Percentiles rank a stretch among this genome's conserved stretches.
Evolutionary conservation across 2,888 invertebrate species (phyloP).

Genomic region (Cataglyphis rosenhaueri): DNA sequence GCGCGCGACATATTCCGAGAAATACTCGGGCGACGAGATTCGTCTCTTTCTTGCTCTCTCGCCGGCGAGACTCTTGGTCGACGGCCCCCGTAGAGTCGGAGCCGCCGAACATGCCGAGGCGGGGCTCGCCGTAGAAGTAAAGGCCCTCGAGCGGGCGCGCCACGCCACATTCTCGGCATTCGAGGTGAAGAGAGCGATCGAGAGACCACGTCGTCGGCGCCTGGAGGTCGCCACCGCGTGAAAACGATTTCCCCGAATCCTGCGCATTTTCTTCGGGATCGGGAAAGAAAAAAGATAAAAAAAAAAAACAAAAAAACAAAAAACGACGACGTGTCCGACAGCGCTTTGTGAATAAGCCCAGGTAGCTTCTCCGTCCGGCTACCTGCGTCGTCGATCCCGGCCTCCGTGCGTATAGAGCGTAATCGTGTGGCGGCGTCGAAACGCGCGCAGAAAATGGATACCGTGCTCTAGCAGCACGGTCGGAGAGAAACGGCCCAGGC

Average conservation of each 20-base stretch:
- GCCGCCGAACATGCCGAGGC: conserved; percentile 71
- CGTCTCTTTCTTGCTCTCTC: conserved; percentile 71
- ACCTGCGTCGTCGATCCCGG: conserved; percentile 27
- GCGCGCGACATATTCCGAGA: conserved; percentile 73
- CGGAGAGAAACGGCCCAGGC: conserved; percentile 26
- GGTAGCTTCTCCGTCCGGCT: not conserved
- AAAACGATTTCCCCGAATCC: conserved; percentile 36
- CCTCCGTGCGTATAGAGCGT: conserved; percentile 64
- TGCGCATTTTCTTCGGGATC: conserved; percentile 43
- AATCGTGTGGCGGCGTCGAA: conserved; percentile 60
- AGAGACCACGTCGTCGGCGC: conserved; percentile 43
- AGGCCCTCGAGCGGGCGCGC: conserved; percentile 42
- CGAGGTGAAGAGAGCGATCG: conserved; percentile 24
- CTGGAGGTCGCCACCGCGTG: conserved; percentile 6
- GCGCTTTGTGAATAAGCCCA: no score
- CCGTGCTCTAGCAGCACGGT: conserved; percentile 68
- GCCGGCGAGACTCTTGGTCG: conserved; percentile 66
- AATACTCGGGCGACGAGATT: conserved; percentile 64
- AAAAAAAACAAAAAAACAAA: no score
- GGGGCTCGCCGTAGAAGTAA: conserved; percentile 69
- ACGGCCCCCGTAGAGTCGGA: conserved; percentile 62
- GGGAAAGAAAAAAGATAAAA: no score
- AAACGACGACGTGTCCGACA: no score
- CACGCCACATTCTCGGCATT: conserved; percentile 22
- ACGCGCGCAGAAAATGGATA: conserved; percentile 82